Percentiles rank a stretch among this genome's conserved stretches.
These are phyloP conservation scores for Nematopogon swammerdamellus DNA, from an alignment of 2,888 invertebrate species.

Conservation along the genomic window DNA sequence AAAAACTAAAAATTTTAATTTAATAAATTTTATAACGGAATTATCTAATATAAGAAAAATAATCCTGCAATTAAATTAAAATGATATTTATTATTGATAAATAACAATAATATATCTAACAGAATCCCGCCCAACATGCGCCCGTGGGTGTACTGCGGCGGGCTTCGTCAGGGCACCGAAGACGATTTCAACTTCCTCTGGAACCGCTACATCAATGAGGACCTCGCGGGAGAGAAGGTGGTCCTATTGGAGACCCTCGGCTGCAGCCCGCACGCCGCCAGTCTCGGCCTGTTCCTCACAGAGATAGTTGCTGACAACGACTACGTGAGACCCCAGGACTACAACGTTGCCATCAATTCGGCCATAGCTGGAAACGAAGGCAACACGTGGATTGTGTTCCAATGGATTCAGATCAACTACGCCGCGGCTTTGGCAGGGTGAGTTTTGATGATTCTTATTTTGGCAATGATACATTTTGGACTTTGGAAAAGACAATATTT, in stretches of 20 bases:
- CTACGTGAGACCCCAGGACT: constrained; percentile 39
- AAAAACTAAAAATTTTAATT: too few species aligned
- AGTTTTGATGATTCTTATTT: too few species aligned
- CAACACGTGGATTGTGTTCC: constrained; percentile 53
- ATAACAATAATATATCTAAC: too few species aligned
- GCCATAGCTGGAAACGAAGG: constrained; percentile 52
- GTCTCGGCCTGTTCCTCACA: constrained; percentile 25
- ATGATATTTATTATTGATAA: too few species aligned
- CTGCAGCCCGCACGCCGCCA: constrained; percentile 55
- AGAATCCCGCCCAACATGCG: constrained; percentile 52
- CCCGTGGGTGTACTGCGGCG: constrained; percentile 71
- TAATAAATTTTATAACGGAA: too few species aligned
- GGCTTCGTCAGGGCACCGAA: constrained; percentile 59
- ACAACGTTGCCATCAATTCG: constrained; percentile 32
- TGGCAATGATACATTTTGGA: too few species aligned
- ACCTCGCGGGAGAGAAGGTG: constrained; percentile 64
- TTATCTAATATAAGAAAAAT: too few species aligned
- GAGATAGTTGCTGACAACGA: constrained; percentile 23
- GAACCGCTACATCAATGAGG: constrained; percentile 53
- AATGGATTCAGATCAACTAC: constrained; percentile 42
- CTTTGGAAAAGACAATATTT: too few species aligned
- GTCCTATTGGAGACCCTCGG: constrained; percentile 65
- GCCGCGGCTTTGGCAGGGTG: constrained; percentile 18
- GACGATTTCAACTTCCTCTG: constrained; percentile 67
- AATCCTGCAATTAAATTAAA: too few species aligned